Evolutionary conservation across 2,888 invertebrate genomes (phyloP), one percentile per base, ranked within the genome.

Genomic region (Encarsia formosa): DNA sequence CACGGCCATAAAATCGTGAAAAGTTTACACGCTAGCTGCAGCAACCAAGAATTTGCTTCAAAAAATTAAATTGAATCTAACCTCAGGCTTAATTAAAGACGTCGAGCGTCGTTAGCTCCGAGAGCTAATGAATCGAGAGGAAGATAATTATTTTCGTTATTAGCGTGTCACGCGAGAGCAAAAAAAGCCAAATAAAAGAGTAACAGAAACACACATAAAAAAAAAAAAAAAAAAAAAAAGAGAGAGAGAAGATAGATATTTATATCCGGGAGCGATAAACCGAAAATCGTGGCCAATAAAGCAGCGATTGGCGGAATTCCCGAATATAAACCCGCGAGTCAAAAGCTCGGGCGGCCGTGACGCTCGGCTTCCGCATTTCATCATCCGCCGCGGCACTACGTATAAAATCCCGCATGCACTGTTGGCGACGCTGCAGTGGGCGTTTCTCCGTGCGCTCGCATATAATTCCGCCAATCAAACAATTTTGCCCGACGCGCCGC

Each of bases 261-360:
- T 11, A 65, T 66, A 66, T 65, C 62, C 65, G 59, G 58, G 49
- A 54, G 61, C 62, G 60, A 63, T 65, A 65, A 65, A 64, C 59
- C 57, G 55, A 52, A 53, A 61, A 47, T 58, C 35, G 5, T 15
- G 34, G 13, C 15, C 23, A 22, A 20, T 16, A 37, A 37, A 13
- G 13, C 16, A 20, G 19, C 16, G 23, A 5, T 22, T n/a, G 16
- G 38, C 38, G 46, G 43, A 60, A 53, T 54, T 62, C 54, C 52
- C 62, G 63, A 63, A 65, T 66, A 66, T 67, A 68, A n/a, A n/a
- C n/a, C n/a, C n/a, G n/a, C n/a, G n/a, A n/a, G n/a, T n/a, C n/a
- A n/a, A n/a, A n/a, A n/a, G n/a, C n/a, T n/a, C n/a, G n/a, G n/a
- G n/a, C n/a, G n/a, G n/a, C n/a, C n/a, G n/a, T n/a, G n/a, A n/a